phyloP scores from a whole-genome alignment of 2,113 vertebrate genomes.

The Coregonus clupeaformis region DNA sequence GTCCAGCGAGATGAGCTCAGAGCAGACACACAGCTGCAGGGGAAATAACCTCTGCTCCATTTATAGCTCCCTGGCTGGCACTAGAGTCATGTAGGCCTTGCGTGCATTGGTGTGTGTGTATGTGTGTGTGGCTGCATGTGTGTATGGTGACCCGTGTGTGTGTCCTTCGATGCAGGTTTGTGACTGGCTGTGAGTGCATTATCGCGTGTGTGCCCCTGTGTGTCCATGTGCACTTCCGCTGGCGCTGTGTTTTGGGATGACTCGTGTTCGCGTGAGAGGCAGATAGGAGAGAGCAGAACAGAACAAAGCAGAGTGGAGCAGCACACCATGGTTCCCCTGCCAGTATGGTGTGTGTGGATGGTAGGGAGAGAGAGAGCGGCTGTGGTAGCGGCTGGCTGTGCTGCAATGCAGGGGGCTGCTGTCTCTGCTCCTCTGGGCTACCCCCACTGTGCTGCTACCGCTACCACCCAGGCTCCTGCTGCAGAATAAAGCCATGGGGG shows the following conservation, averaged over 20 bases:
- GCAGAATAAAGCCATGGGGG: conserved; percentile 48
- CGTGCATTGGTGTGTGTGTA: conserved; percentile 15
- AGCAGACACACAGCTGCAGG: conserved; percentile 72
- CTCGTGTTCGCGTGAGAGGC: conserved; percentile 17
- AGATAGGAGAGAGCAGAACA: conserved; percentile 16
- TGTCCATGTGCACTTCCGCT: neutral
- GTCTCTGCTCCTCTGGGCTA: conserved; percentile 9
- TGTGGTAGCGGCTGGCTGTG: conserved; percentile 27
- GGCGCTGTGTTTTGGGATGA: conserved; percentile 18
- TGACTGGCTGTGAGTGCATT: conserved; percentile 31
- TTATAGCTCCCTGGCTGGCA: conserved; percentile 68
- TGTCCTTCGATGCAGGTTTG: conserved; percentile 28
- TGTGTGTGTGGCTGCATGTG: conserved; percentile 16
- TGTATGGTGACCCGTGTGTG: conserved; percentile 36
- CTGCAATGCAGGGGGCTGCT: conserved; percentile 31
- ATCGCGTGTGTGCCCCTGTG: neutral
- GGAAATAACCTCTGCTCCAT: conserved; percentile 64
- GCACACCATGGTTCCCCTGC: conserved; percentile 8
- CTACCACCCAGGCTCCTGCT: conserved; percentile 30
- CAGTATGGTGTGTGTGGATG: conserved; percentile 17
- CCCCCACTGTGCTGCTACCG: conserved; percentile 20
- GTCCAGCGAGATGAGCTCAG: conserved; percentile 65
- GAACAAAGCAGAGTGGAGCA: neutral
- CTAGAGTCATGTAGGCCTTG: conserved; percentile 61
- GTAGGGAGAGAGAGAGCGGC: conserved; percentile 7